Conservation (phyloP, 1,140 invertebrate genomes). For the Heliconius melpomene region DNA sequence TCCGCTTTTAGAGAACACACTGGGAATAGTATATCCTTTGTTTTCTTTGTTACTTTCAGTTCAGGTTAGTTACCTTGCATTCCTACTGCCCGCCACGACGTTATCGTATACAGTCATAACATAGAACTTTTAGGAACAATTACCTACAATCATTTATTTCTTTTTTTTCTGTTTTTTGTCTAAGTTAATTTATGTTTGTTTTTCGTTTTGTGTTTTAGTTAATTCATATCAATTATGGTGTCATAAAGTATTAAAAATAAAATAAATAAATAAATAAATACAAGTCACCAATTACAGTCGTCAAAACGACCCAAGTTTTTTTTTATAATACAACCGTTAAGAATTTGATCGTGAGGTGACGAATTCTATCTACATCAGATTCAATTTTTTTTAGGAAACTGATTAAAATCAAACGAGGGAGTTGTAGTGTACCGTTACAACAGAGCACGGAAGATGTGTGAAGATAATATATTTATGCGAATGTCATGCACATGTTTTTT, state of each 20-base stretch:
- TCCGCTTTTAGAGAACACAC: slow-evolving; percentile 34
- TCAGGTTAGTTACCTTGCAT: slow-evolving; percentile 4
- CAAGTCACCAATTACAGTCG: not conserved
- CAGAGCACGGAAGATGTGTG: not conserved
- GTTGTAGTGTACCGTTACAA: not conserved
- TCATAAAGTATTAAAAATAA: no score
- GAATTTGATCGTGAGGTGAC: slow-evolving; percentile 9
- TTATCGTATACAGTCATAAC: not conserved
- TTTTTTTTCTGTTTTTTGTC: no score
- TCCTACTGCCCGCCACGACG: not conserved
- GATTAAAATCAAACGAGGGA: slow-evolving; percentile 5
- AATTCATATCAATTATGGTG: no score
- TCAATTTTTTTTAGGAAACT: not conserved
- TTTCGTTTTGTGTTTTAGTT: no score
- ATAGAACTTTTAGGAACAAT: not conserved
- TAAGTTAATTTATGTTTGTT: no score
- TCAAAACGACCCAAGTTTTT: not conserved
- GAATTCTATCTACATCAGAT: slow-evolving; percentile 23
- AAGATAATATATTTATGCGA: not conserved
- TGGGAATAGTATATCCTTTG: slow-evolving; percentile 19
- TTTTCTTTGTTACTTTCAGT: slow-evolving; percentile 27
- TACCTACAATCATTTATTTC: no score
- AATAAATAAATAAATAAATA: no score
- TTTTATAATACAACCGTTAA: not conserved
- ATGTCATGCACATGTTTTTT: not conserved